Evolutionary conservation across 1,140 invertebrate species (phyloP).

Genomic region (Cataglyphis hispanica): DNA sequence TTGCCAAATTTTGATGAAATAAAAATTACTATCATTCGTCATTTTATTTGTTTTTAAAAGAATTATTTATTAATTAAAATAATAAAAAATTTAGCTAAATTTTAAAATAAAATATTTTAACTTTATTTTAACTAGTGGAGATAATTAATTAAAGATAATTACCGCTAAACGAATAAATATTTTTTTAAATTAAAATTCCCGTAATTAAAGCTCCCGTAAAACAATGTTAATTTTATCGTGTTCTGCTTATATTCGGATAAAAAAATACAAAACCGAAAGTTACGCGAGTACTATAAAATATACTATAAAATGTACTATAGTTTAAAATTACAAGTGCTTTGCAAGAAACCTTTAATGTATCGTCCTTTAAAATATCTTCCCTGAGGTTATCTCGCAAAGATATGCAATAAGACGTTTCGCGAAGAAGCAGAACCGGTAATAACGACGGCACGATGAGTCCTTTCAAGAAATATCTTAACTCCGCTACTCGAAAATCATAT

Average conservation of each 20-base stretch:
- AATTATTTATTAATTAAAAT: slow-evolving; percentile 20
- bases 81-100: not conserved
- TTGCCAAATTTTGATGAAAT: not conserved
- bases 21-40: not conserved
- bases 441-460: slow-evolving; percentile 3
- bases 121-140: not conserved
- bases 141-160: not conserved
- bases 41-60: not conserved
- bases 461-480: slow-evolving; percentile 60
- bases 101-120: not conserved
- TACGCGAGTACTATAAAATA: not conserved
- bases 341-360: slow-evolving; percentile 47
- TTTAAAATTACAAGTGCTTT: slow-evolving; percentile 47
- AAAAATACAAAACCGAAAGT: not conserved
- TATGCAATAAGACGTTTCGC: slow-evolving; percentile 48
- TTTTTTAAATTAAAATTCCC: not conserved
- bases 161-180: not conserved
- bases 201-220: not conserved
- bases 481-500: slow-evolving; percentile 49
- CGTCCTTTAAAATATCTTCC: slow-evolving; percentile 46
- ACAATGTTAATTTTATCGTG: not conserved
- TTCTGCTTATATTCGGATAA: not conserved
- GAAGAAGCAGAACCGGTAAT: not conserved
- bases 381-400: slow-evolving; percentile 52
- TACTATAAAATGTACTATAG: not conserved